Conservation (phyloP, 2,888 invertebrate species). For the Phorcus lineatus region DNA sequence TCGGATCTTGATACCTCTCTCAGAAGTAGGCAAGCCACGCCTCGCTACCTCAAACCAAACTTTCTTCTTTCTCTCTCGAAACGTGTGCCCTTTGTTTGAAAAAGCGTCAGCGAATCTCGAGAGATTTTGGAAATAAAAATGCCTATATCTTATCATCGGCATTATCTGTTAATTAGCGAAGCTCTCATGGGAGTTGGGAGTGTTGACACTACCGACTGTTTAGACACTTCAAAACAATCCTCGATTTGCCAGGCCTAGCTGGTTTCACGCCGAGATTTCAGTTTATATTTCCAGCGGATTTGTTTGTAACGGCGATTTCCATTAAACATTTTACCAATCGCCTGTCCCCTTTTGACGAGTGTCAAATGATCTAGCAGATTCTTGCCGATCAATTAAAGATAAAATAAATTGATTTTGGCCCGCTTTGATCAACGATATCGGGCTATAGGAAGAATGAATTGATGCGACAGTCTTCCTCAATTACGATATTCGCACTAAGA, state of each 20-base stretch:
- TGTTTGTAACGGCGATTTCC: background rate
- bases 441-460: slow-evolving; percentile 14
- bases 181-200: background rate
- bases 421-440: slow-evolving; percentile 17
- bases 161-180: slow-evolving; percentile 19
- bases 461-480: slow-evolving; percentile 1
- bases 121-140: background rate
- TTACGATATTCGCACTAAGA: background rate
- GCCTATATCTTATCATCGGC: slow-evolving; percentile 3
- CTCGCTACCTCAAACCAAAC: too few relatives aligned
- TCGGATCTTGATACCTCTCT: background rate
- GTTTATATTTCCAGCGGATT: slow-evolving; percentile 12
- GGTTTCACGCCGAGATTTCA: background rate
- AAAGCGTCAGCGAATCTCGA: too few relatives aligned
- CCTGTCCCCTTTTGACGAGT: slow-evolving; percentile 20
- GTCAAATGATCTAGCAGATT: slow-evolving; percentile 12
- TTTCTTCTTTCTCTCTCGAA: background rate
- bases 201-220: slow-evolving; percentile 10
- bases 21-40: too few relatives aligned
- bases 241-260: background rate
- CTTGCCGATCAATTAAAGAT: slow-evolving; percentile 19
- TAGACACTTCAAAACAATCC: slow-evolving; percentile 16
- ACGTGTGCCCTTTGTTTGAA: too few relatives aligned
- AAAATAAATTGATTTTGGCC: slow-evolving; percentile 21
- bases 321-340: slow-evolving; percentile 17